Evolutionary conservation across 2,888 invertebrate genomes (phyloP), one percentile per base, ranked within the genome.

Genomic region (Pelosia muscerda): DNA sequence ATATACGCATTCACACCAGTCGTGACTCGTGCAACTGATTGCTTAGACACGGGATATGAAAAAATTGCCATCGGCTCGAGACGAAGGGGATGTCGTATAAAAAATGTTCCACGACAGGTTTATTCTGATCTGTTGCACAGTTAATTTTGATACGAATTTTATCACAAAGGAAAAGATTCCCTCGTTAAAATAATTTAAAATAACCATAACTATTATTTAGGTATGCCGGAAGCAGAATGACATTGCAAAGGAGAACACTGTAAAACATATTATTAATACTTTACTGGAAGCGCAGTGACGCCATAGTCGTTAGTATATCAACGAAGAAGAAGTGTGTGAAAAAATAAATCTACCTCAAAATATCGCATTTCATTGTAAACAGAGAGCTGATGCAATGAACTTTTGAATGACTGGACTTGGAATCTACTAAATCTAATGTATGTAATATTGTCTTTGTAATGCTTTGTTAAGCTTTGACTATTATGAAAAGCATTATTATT

Each of bases 361-460:
- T 68, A 55, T 74, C 61, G 54, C 15, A 31, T 66, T 60, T 63
- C n/a, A 2, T n/a, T 13, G 22, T 2, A 31, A 68, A 68, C 25
- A 23, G 11, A 23, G 25, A 49, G 66, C 10, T 75, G 64, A 65
- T 61, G 61, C 57, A 53, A 38, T 53, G 22, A 28, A n/a, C n/a
- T 66, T 38, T 38, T 42, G 25, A 23, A 42, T 55, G 2, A 42
- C n/a, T 13, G 63, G 72, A 60, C 56, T 65, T 38, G 15, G 28
- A 68, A 70, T 71, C 58, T 59, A 42, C 26, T 69, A 54, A 68
- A 68, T 60, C 69, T 65, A 73, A 68, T 78, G 31, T 60, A 72
- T 75, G 73, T 63, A n/a, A n/a, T n/a, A n/a, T n/a, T n/a, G n/a
- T n/a, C n/a, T n/a, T n/a, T n/a, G n/a, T n/a, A 22, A 78, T 69